Conservation (phyloP, 2,113 vertebrate species). For the Oceanodroma tethys region DNA sequence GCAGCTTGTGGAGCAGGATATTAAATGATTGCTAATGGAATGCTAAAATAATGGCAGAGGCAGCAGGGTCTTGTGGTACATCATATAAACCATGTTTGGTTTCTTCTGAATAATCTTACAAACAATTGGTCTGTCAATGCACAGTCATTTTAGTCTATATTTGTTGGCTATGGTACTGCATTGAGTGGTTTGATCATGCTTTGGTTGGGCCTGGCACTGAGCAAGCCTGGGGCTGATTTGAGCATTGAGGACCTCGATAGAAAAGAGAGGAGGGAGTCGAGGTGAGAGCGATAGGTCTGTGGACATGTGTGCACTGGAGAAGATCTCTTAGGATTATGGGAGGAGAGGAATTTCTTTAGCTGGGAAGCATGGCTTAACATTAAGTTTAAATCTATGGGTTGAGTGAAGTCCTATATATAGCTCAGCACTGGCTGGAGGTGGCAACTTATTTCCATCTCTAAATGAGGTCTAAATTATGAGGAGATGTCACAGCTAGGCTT, state of each 20-base stretch:
- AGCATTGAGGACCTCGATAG: background rate
- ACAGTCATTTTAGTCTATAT: accelerated
- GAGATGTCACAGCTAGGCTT: background rate
- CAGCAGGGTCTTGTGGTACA: background rate
- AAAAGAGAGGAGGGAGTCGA: background rate
- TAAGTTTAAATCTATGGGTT: background rate
- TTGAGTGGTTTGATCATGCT: background rate
- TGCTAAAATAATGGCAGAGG: background rate
- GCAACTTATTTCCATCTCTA: background rate
- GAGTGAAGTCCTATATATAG: background rate
- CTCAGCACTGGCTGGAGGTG: background rate
- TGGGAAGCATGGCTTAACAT: background rate
- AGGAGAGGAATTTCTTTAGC: background rate
- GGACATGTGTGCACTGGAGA: background rate
- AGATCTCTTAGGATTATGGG: background rate
- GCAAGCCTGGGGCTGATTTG: background rate
- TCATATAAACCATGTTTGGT: background rate
- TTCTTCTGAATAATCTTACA: background rate
- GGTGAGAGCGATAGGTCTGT: background rate
- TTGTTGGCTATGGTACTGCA: background rate
- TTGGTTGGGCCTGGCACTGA: background rate
- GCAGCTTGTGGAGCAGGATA: background rate
- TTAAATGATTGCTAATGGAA: background rate
- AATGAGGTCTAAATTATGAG: background rate
- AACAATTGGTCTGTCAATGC: background rate